phyloP scores from a whole-genome alignment of 1,140 invertebrate genomes.

The Drosophila bocqueti region DNA sequence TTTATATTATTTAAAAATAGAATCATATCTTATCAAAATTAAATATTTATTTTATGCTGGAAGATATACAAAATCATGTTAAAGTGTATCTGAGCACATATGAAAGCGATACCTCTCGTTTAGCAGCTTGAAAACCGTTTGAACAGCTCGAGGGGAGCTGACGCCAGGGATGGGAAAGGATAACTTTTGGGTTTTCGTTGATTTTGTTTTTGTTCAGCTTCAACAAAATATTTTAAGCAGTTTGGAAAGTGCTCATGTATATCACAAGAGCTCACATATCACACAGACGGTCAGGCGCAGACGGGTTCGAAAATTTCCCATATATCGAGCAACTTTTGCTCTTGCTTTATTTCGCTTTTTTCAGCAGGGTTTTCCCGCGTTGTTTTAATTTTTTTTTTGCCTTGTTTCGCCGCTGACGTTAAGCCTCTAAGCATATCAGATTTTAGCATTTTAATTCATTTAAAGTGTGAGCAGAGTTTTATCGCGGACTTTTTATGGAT shows the following conservation, averaged over 20 bases:
- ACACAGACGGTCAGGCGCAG: conserved; percentile 29
- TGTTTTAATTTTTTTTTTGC: conserved; percentile 5
- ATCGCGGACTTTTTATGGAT: conserved; percentile 2
- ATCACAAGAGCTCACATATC: conserved; percentile 65
- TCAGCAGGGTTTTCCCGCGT: not conserved
- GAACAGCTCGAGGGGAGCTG: conserved; percentile 37
- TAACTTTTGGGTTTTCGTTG: conserved; percentile 70
- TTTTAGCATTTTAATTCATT: conserved; percentile 64
- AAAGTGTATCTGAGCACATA: conserved; percentile 22
- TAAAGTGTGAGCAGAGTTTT: conserved; percentile 47
- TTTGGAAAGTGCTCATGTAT: conserved; percentile 69
- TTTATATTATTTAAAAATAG: not conserved
- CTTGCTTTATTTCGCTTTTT: conserved; percentile 31
- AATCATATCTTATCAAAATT: no score
- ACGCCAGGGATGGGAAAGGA: conserved; percentile 4
- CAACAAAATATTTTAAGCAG: conserved; percentile 80
- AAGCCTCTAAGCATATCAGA: conserved; percentile 62
- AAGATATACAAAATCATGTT: not conserved
- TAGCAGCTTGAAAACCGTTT: conserved; percentile 61
- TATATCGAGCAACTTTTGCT: conserved; percentile 44
- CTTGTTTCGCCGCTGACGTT: conserved; percentile 23
- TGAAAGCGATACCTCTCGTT: conserved; percentile 68
- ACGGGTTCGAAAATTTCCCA: not conserved
- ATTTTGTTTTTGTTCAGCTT: conserved; percentile 72
- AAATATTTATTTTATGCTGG: no score